These are phyloP conservation scores for Rhagonycha fulva DNA, from an alignment of 2,888 invertebrate genomes.

Conservation along the genomic window DNA sequence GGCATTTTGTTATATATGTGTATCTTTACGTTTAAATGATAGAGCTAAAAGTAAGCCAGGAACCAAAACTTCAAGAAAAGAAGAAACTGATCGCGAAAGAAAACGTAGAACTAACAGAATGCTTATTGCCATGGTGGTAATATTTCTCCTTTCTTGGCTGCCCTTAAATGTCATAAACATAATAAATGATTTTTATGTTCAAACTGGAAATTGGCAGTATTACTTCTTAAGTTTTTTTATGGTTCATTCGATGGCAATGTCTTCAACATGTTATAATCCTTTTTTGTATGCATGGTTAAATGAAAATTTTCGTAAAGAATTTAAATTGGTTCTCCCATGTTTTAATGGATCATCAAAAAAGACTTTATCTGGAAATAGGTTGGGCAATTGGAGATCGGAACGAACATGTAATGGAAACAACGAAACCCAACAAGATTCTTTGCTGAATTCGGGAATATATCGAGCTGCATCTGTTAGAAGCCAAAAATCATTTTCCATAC, in stretches of 20 bases:
- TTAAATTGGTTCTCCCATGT: slow-evolving; percentile 75
- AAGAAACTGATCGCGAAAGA: slow-evolving; percentile 86
- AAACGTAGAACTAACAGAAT: slow-evolving; percentile 93
- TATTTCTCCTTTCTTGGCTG: slow-evolving; percentile 96
- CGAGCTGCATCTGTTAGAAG: slow-evolving; percentile 60
- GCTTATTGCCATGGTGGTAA: slow-evolving; percentile 96
- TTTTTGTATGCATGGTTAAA: slow-evolving; percentile 96
- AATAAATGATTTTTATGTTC: slow-evolving; percentile 78
- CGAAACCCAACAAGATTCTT: slow-evolving; percentile 67
- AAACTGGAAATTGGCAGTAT: slow-evolving; percentile 76
- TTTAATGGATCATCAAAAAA: slow-evolving; percentile 55
- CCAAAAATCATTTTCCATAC: slow-evolving; percentile 40
- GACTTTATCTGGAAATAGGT: slow-evolving; percentile 38
- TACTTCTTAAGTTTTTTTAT: slow-evolving; percentile 89
- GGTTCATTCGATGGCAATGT: slow-evolving; percentile 89
- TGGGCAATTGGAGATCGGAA: slow-evolving; percentile 67
- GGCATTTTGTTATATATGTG: slow-evolving; percentile 91
- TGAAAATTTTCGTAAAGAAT: slow-evolving; percentile 90
- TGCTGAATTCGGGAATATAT: slow-evolving; percentile 57
- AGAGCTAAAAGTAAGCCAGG: slow-evolving; percentile 85
- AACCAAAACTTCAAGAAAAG: slow-evolving; percentile 80
- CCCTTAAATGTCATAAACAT: slow-evolving; percentile 91
- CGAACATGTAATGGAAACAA: slow-evolving; percentile 77
- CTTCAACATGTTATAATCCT: slow-evolving; percentile 92
- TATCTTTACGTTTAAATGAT: slow-evolving; percentile 85